These are phyloP conservation scores for Cyclargus thomasi DNA, from an alignment of 1,140 invertebrate species.

Conservation along the genomic window DNA sequence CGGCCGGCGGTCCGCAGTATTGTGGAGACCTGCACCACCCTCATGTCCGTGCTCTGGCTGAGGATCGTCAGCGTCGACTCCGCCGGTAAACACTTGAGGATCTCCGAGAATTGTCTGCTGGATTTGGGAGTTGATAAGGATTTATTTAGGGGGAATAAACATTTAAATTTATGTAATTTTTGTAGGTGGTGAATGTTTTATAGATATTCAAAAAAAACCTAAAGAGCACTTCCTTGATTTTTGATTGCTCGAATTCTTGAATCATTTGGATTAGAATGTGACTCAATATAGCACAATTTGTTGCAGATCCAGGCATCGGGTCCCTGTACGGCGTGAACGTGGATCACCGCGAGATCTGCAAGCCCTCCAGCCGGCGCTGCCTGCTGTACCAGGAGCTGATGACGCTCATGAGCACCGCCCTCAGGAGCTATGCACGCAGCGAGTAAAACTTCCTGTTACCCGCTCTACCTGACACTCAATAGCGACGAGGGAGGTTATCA, in stretches of 20 bases:
- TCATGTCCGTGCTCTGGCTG: conserved; percentile 81
- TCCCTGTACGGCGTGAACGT: conserved; percentile 79
- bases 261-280: too few relatives aligned
- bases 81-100: conserved; percentile 69
- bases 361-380: conserved; percentile 79
- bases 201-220: too few relatives aligned
- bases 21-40: conserved; percentile 80
- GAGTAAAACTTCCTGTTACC: background rate
- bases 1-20: conserved; percentile 78
- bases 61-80: conserved; percentile 81
- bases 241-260: too few relatives aligned
- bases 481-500: too few relatives aligned
- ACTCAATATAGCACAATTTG: conserved; percentile 13
- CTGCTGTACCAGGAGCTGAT: conserved; percentile 80
- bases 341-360: conserved; percentile 84
- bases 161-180: too few relatives aligned
- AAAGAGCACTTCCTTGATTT: too few relatives aligned
- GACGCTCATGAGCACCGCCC: conserved; percentile 55
- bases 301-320: conserved; percentile 80
- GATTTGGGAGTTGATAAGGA: too few relatives aligned
- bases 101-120: too few relatives aligned
- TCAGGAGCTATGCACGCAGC: conserved; percentile 24
- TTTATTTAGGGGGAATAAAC: too few relatives aligned
- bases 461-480: too few relatives aligned
- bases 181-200: too few relatives aligned